These are phyloP conservation scores for Hydrolagus colliei DNA, from an alignment of 2,797 vertebrate genomes.

Conservation along the genomic window DNA sequence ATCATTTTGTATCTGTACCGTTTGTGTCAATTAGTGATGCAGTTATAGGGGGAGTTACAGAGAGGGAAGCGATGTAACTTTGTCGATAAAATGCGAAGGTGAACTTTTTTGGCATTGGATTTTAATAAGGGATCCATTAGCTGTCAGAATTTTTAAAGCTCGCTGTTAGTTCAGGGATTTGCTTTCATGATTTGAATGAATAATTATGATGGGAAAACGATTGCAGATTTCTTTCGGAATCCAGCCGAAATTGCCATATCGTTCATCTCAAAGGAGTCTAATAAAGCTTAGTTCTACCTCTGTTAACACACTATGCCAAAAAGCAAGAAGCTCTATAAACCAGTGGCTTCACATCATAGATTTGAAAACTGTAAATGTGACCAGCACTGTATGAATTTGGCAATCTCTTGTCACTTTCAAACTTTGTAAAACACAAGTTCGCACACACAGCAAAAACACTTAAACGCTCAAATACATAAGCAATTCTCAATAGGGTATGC, in stretches of 20 bases:
- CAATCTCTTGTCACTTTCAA: background rate
- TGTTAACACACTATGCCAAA: background rate
- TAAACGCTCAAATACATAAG: background rate
- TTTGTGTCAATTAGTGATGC: background rate
- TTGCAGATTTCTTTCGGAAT: slow-evolving; percentile 10
- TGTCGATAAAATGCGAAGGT: slow-evolving; percentile 3
- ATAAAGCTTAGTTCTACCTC: background rate
- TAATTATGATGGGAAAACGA: slow-evolving; percentile 18
- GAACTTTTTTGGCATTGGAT: background rate
- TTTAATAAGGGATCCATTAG: background rate
- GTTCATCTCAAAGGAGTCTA: background rate
- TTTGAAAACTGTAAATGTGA: background rate
- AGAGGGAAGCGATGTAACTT: background rate
- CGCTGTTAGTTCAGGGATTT: slow-evolving; percentile 26
- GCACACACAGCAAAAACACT: background rate
- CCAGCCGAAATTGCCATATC: slow-evolving; percentile 1
- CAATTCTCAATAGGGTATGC: background rate
- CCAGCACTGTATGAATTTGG: background rate
- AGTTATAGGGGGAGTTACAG: background rate
- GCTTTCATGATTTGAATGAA: slow-evolving; percentile 8
- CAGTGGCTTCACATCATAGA: background rate
- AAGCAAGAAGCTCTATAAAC: background rate
- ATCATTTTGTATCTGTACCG: slow-evolving; percentile 10
- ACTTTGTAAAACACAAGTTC: background rate
- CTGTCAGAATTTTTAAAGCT: slow-evolving; percentile 22